Evolutionary conservation across 1,140 invertebrate genomes (phyloP), one percentile per base, ranked within the genome.

Genomic region (Calosoma granatense): DNA sequence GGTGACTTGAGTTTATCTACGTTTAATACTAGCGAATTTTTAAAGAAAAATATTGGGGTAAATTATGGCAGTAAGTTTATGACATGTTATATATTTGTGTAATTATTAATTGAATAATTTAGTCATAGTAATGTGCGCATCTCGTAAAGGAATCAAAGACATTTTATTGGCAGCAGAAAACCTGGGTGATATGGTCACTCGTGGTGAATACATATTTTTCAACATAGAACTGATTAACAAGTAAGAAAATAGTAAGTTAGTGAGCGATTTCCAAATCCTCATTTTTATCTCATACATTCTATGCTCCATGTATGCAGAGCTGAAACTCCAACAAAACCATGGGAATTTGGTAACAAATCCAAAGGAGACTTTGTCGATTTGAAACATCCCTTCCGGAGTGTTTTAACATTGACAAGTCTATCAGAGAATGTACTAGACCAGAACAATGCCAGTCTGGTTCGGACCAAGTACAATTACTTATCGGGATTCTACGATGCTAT

Each of bases 151-250:
- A 47, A 87, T 95, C 22, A 74, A 92, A 55, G 84, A 90, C 66
- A 92, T 95, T 60, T 81, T 96, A 75, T 68, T 96, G 64, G 87
- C 90, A 2, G 92, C 92, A 15, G 85, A 92, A 65, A 86, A 92
- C 60, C 77, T 95, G 26, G 26, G 14, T 30, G 90, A 91, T 58
- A 93, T 94, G 88, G 86, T 92, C 19, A 85, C 87, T 63, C 93
- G 88, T 58, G 94, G 94, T 12, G 94, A 97, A 75, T 97, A 96
- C 72, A 93, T 95, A 36, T 97, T 97, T 76, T 93, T 97, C 74
- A 97, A 94, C 69, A 92, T 97, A 63, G 93, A 97, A 72, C 76
- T 97, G 6, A 30, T 14, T 30, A 30, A 14, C 14, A n/a, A 30
- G 26, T 30, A 6, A 30, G 26, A n/a, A n/a, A n/a, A n/a, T n/a